Percentiles rank a stretch among this genome's conserved stretches.
Evolutionary conservation across 2,113 vertebrate species (phyloP).

Genomic region (Boulengerochromis microlepis): DNA sequence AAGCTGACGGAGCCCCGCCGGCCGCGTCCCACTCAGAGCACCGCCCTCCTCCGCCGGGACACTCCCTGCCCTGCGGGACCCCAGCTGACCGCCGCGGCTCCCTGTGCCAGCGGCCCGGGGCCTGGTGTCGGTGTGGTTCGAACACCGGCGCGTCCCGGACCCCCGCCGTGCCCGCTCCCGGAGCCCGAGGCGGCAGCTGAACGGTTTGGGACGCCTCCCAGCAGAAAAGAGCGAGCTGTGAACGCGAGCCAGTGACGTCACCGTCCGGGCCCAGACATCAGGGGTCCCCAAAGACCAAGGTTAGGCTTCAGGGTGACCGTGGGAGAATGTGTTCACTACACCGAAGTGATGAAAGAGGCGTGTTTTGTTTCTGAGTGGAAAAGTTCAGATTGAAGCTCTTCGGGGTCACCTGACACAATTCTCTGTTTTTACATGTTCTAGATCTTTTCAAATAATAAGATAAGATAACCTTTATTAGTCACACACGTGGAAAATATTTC

Average conservation of each 20-base stretch:
- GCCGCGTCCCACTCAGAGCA: conserved; percentile 1
- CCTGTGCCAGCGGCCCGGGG: fast-evolving
- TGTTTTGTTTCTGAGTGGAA: background rate
- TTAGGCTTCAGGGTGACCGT: background rate
- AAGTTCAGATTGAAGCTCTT: background rate
- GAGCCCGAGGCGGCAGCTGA: background rate
- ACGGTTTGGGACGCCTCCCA: background rate
- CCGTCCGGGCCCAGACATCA: background rate
- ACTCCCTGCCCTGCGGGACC: fast-evolving
- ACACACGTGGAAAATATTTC: background rate
- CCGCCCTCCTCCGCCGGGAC: background rate
- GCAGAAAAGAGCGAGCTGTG: background rate
- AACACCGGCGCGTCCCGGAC: background rate
- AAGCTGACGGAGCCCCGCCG: conserved; percentile 12
- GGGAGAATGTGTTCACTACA: background rate
- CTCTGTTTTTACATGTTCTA: background rate
- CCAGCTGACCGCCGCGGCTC: fast-evolving
- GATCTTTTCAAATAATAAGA: background rate
- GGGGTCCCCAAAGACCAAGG: background rate
- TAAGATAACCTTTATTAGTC: background rate
- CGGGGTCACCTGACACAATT: background rate
- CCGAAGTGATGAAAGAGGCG: fast-evolving
- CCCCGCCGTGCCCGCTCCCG: no score
- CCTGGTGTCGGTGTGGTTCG: fast-evolving
- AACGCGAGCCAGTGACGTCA: background rate